Percentiles rank a stretch among this genome's conserved stretches.
These are phyloP conservation scores for Volucella inanis DNA, from an alignment of 2,888 invertebrate genomes.

Conservation along the genomic window DNA sequence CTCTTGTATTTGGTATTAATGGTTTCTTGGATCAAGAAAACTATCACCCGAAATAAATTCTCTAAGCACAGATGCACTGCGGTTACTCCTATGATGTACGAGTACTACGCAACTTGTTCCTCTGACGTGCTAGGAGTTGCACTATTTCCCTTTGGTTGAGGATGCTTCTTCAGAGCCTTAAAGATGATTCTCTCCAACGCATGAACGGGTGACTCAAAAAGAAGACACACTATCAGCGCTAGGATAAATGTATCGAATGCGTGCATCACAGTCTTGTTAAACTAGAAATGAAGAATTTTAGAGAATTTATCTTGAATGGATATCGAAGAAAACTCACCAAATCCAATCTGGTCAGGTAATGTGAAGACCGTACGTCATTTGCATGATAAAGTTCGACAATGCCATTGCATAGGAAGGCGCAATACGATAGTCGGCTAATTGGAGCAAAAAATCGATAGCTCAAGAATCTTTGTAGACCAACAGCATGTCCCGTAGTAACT, in stretches of 20 bases:
- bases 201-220: conserved; percentile 89
- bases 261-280: conserved; percentile 83
- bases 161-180: conserved; percentile 53
- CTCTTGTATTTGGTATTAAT: conserved; percentile 47
- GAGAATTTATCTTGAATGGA: neutral
- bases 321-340: conserved; percentile 84
- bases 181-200: conserved; percentile 88
- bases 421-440: conserved; percentile 88
- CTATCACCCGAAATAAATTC: conserved; percentile 61
- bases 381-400: conserved; percentile 87
- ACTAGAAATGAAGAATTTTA: conserved; percentile 81
- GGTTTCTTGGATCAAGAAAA: conserved; percentile 30
- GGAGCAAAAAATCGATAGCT: conserved; percentile 84
- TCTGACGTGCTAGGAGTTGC: conserved; percentile 64
- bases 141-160: conserved; percentile 30
- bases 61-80: neutral
- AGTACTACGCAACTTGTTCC: conserved; percentile 67
- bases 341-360: conserved; percentile 86
- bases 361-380: conserved; percentile 85
- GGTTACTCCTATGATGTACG: neutral
- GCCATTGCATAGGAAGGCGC: conserved; percentile 89
- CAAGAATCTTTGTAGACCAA: conserved; percentile 80
- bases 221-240: conserved; percentile 86
- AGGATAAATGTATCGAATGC: conserved; percentile 84
- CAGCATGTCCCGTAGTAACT: conserved; percentile 87